Conservation (phyloP, 2,113 vertebrate genomes). For the Loxodonta africana region DNA sequence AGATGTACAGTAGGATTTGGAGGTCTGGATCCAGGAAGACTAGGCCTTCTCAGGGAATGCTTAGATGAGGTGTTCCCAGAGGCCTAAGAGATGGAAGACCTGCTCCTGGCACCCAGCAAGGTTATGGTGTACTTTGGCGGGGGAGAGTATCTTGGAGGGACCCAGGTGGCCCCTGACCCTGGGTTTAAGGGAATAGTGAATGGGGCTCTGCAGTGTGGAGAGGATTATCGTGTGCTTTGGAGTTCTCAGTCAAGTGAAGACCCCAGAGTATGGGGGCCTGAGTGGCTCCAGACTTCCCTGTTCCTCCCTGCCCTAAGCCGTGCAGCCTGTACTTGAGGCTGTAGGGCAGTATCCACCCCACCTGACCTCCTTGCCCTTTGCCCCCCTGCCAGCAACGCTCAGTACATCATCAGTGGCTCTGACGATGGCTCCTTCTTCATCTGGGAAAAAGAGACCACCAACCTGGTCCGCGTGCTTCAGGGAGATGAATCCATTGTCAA, state of each 20-base stretch:
- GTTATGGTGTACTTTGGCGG: neutral
- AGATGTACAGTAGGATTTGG: neutral
- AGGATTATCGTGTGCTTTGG: neutral
- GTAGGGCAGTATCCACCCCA: neutral
- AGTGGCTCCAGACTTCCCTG: neutral
- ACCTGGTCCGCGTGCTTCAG: slow-evolving; percentile 97
- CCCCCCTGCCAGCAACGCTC: slow-evolving; percentile 93
- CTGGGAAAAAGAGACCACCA: slow-evolving; percentile 99
- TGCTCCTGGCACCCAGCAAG: neutral
- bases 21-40: neutral
- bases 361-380: slow-evolving; percentile 70
- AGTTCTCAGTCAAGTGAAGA: slow-evolving; percentile 21
- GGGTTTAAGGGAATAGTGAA: neutral
- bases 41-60: neutral
- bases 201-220: neutral
- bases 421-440: slow-evolving; percentile 99
- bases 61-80: neutral
- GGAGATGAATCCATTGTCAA: slow-evolving; percentile 99
- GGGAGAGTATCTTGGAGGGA: neutral
- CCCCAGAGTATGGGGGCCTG: neutral
- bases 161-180: neutral
- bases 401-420: slow-evolving; percentile 98
- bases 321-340: neutral
- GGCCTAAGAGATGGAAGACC: neutral
- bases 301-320: neutral